phyloP scores from a whole-genome alignment of 2,888 invertebrate species.

The Diarsia rubi region DNA sequence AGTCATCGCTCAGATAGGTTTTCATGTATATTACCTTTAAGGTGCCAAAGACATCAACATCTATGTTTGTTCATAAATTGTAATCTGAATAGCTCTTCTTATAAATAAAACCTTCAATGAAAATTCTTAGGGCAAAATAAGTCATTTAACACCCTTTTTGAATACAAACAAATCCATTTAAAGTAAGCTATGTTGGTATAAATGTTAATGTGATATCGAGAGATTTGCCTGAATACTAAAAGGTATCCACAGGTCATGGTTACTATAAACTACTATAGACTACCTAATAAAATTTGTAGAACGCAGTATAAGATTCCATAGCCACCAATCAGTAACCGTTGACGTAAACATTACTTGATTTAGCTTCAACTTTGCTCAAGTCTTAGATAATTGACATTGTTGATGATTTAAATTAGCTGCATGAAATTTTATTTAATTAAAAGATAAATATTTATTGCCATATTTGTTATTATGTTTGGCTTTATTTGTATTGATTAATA shows the following conservation, averaged over 20 bases:
- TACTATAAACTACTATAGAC: conserved; percentile 42
- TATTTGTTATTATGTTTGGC: conserved; percentile 25
- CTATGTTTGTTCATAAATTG: conserved; percentile 57
- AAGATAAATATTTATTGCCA: conserved; percentile 35
- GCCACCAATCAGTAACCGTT: not conserved
- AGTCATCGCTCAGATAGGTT: conserved; percentile 10
- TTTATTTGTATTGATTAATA: conserved; percentile 10
- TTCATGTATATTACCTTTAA: conserved; percentile 37
- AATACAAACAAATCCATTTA: conserved; percentile 49
- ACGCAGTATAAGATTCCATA: conserved; percentile 43
- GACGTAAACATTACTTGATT: conserved; percentile 46
- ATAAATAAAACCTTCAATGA: conserved; percentile 49
- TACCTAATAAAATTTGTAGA: conserved; percentile 33
- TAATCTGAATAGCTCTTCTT: conserved; percentile 53
- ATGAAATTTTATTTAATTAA: conserved; percentile 23
- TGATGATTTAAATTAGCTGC: conserved; percentile 22
- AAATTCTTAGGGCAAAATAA: conserved; percentile 52
- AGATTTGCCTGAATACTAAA: conserved; percentile 52
- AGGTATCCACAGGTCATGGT: conserved; percentile 55
- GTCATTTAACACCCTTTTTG: conserved; percentile 48
- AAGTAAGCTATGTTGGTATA: conserved; percentile 34
- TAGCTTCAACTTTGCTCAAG: conserved; percentile 14
- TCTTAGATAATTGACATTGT: conserved; percentile 31
- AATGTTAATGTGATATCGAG: conserved; percentile 34
- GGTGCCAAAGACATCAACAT: conserved; percentile 30